Base-by-base conservation (phyloP, 2,113 vertebrate species). In the Cyanistes caeruleus region DNA sequence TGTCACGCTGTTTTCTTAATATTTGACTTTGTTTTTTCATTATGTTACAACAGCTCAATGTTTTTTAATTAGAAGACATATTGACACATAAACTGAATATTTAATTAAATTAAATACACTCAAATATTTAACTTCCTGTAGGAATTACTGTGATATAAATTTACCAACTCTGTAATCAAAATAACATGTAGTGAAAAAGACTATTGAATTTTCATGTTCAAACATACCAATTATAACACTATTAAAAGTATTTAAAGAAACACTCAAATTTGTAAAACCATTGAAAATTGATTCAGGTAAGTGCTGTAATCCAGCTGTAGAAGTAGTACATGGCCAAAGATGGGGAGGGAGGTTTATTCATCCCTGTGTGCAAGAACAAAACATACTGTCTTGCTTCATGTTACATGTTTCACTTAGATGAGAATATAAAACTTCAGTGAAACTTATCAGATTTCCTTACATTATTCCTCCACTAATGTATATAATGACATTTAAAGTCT, bases 71-170 rank as follows among this genome's bases (percentile, higher is more conserved):
- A 96, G 55, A 64, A 53, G 75, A 65, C 31, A 52, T 55, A 95
- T 60, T 69, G 90, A 56, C 18, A 83, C 67, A 96, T 97, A 96
- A 95, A 91, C 17, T 16, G 14, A 64, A 88, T 83, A 69, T 77
- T 89, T 96, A 97, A 97, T 77, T 95, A 59, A 96, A 97, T 96
- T 90, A 97, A 85, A 59, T 59, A 21, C 70, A 56, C n/a, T 73
- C 39, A 97, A 97, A 97, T 95, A 96, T 94, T 92, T 97, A 94
- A 84, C 28, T 93, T 96, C 56, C 22, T 84, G 37, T 92, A 97
- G 31, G n/a, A 96, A 91, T 95, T 95, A 84, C 72, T 73, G 67
- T n/a, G 33, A 74, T 84, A 67, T 16, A 75, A 72, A 89, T 79
- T 78, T 49, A 79, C 23, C 19, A 82, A 53, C 19, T 49, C 62